Base-by-base conservation (phyloP, 2,113 vertebrate genomes). In the Zosterops borbonicus region DNA sequence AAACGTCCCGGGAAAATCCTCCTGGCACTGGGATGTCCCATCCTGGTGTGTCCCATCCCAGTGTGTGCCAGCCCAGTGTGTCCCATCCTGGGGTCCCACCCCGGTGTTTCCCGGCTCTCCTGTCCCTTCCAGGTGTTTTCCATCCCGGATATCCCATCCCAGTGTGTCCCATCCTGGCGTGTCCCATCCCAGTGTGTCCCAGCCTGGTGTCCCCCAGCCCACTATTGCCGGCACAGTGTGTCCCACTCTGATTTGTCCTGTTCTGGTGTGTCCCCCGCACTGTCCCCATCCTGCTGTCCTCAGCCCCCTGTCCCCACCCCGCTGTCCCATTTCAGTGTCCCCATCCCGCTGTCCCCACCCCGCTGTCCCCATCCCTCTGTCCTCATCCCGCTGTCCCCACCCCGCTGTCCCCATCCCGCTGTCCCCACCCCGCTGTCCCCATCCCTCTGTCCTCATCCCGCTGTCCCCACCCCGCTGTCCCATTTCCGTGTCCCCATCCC, bases 121-220 rank as follows among this genome's bases (percentile, higher is more conserved):
- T 31, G 52, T 31, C 29, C 52, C 28, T 11, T 31, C 52, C 52
- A 19, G 52, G 52, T 55, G 52, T 31, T 17, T 31, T 7, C 37
- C 19, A 64, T 3, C 10, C 20, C 7, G 3, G 29, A 37, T 37
- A 37, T 31, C 29, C 53, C 29, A 8, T 31, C 53, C 53, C 12
- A 29, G 53, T 55, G 53, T 31, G 17, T 31, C 5, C 37, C 19
- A 64, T 3, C 10, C 20, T 6, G 3, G 19, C 39, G 31, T 33
- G 3, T 64, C 50, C 52, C 64, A 29, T 7, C 28, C 47, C 11
- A 2, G 14, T 9, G n/a, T 20, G 56, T 12, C 56, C 46, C 52
- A 49, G 1, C 10, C 39, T 0, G 2, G 1, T 1, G 9, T 11
- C 6, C 13, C n/a, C 31, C 41, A 60, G 0, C 14, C n/a, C 5